These are phyloP conservation scores for Petrocephalus zakoni DNA, from an alignment of 2,113 vertebrate species.

Conservation along the genomic window DNA sequence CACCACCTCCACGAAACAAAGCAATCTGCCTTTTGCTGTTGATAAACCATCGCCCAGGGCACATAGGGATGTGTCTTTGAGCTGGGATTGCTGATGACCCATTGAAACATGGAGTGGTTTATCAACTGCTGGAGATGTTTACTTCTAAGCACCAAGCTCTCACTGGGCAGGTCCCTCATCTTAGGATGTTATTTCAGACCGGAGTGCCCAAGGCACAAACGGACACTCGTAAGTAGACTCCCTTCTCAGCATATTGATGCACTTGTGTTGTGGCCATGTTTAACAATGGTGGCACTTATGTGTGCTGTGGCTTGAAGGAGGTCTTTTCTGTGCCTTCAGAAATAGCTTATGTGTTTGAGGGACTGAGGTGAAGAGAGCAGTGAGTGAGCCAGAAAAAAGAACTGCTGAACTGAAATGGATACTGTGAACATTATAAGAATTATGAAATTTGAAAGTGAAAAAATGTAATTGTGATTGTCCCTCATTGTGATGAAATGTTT, in stretches of 20 bases:
- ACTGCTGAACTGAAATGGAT: neutral
- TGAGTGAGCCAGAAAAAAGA: neutral
- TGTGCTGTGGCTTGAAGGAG: neutral
- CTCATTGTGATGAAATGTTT: neutral
- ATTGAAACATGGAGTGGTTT: neutral
- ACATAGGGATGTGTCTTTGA: neutral
- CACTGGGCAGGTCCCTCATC: neutral
- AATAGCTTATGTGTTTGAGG: neutral
- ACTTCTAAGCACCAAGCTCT: neutral
- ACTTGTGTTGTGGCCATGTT: neutral
- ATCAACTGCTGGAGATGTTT: constrained; percentile 1
- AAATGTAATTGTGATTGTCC: neutral
- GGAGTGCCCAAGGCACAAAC: neutral
- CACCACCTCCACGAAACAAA: neutral
- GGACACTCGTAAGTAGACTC: neutral
- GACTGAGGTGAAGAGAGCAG: neutral
- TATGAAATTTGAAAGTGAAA: neutral
- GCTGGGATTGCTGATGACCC: neutral
- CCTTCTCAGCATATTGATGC: neutral
- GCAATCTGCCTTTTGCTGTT: neutral
- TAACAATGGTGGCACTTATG: neutral
- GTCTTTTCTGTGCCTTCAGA: neutral
- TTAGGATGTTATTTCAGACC: constrained; percentile 7
- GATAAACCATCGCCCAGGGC: neutral
- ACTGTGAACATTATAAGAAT: neutral